Conservation (phyloP, 2,113 vertebrate species). For the Phalacrocorax brasilianus region DNA sequence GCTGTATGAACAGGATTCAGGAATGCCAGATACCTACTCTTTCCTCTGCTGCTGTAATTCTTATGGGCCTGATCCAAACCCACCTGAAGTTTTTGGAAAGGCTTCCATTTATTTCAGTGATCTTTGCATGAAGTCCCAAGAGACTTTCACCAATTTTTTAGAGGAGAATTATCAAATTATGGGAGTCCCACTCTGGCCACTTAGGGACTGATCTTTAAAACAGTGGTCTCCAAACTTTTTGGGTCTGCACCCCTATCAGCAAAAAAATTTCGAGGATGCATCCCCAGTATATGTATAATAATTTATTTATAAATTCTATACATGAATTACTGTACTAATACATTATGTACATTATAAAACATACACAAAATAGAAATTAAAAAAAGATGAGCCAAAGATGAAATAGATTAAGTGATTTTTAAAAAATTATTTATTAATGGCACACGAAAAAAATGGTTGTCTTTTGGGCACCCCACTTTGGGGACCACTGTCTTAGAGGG, state of each 20-base stretch:
- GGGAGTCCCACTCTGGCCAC: not conserved
- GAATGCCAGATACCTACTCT: not conserved
- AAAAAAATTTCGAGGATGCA: not conserved
- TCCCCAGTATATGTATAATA: not conserved
- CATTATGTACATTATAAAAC: not conserved
- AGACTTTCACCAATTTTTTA: not conserved
- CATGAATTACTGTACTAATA: not conserved
- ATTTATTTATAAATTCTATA: not conserved
- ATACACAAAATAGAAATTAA: not conserved
- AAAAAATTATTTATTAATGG: not conserved
- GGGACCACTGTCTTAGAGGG: not conserved
- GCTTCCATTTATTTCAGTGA: not conserved
- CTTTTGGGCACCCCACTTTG: not conserved
- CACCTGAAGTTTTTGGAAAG: not conserved
- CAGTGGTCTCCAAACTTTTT: not conserved
- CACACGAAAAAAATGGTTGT: not conserved
- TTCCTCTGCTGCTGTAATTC: not conserved
- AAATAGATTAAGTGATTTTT: not conserved
- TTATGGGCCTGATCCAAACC: not conserved
- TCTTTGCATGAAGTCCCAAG: not conserved
- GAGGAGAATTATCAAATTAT: not conserved
- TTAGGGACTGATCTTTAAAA: not conserved
- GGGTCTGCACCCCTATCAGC: not conserved
- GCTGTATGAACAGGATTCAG: not conserved
- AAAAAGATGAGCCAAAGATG: not conserved